Evolutionary conservation across 2,888 invertebrate species (phyloP), one percentile per base, ranked within the genome.

Genomic region (Calameuta pallipes): DNA sequence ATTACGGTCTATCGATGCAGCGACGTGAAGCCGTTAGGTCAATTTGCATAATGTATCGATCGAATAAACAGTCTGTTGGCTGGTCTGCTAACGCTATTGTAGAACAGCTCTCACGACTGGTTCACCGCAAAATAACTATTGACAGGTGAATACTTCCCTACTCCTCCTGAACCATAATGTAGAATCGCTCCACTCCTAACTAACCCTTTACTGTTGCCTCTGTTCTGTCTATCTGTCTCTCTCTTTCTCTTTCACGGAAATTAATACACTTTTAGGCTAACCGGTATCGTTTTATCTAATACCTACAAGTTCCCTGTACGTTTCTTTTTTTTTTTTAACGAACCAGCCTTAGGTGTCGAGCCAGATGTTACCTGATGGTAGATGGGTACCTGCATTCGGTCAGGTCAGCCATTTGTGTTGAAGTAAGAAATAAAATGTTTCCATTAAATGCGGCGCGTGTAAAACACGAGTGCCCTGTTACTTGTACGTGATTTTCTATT

Each of bases 41-140:
- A 86, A 88, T 88, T 87, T 87, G 84, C 88, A 87, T 88, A 87
- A 88, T 87, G 83, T 84, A 85, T 87, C 86, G 85, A 88, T 88
- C 87, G 85, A 87, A 86, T 86, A 86, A 88, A 87, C 88, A 83
- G 85, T 82, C 82, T 82, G 84, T 76, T 78, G 81, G 77, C 73
- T 79, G 35, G 82, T 80, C 81, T 69, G 74, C 76, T 70, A 74
- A 80, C 81, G 81, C 80, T 75, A 15, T 31, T 34, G 78, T 69
- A 79, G 76, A 79, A 78, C 73, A 73, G 78, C 75, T 75, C 74
- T 35, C 68, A 75, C 73, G 80, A 76, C 74, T 80, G 80, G 80
- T 77, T 78, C 76, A 73, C 73, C 80, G 80, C 82, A 84, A 85
- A 87, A 87, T 84, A 85, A 86, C 82, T 86, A 88, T 86, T 83